Evolutionary conservation across 2,797 vertebrate genomes (phyloP), one percentile per base, ranked within the genome.

Genomic region (Myotis daubentonii): DNA sequence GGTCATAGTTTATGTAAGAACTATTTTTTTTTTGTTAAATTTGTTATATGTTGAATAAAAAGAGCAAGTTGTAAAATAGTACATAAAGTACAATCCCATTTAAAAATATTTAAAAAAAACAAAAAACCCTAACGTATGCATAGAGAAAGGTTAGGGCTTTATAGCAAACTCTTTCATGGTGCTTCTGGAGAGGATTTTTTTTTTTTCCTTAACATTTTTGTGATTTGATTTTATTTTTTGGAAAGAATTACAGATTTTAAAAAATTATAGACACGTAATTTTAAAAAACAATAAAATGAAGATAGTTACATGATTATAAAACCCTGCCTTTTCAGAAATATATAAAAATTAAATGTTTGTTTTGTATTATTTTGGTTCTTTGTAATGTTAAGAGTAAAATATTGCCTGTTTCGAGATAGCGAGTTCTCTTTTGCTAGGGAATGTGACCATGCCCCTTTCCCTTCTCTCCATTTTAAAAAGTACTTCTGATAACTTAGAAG

Each of bases 401-500:
- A 33, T 84, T 94, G 88, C 19, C 38, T 93, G 6, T 87, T 94
- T 95, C 8, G 60, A 28, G 75, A 44, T 65, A 94, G 33, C 20
- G 51, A 36, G 11, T 71, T 90, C 13, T 70, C 44, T 44, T 74
- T 97, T 75, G 20, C 41, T 71, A 25, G 66, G 49, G 33, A 86
- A 62, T 93, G 75, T 47, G 49, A 84, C 17, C 2, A 15, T 55
- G 17, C 22, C 74, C 36, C 22, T 5, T 89, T 74, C 9, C 38
- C n/a, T 3, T 41, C 30, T 53, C 28, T 22, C 15, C 30, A 68
- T 3, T 80, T 87, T 89, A 53, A 47, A 55, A 87, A 92, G 23
- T 91, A 70, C 44, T 92, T 93, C 23, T 75, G 30, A 86, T 80
- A n/a, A 78, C 47, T 75, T 89, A 70, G 62, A 89, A 91, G 33